Conservation (phyloP, 2,797 vertebrate species). For the Poeciliopsis infans region DNA sequence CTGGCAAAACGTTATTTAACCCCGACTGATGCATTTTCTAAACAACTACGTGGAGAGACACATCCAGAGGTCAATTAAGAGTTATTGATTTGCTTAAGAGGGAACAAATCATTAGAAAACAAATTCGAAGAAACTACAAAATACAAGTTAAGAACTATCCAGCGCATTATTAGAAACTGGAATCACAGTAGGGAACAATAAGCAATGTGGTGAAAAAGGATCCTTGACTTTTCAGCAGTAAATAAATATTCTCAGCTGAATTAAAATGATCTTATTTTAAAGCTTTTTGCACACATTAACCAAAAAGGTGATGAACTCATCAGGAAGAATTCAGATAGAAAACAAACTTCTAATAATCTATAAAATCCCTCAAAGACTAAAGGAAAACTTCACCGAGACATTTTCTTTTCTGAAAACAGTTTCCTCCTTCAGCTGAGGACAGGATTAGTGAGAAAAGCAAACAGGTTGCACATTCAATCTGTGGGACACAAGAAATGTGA, state of each 20-base stretch:
- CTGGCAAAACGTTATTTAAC: neutral
- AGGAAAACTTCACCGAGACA: neutral
- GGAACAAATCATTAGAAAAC: neutral
- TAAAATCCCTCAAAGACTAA: neutral
- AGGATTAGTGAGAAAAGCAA: neutral
- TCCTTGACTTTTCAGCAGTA: neutral
- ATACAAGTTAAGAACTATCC: neutral
- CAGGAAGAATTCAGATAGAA: neutral
- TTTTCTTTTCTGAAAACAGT: neutral
- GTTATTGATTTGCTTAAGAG: neutral
- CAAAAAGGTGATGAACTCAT: neutral
- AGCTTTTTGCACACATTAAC: neutral
- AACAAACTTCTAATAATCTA: neutral
- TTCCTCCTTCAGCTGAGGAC: neutral
- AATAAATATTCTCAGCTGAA: too few relatives aligned
- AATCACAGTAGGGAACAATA: neutral
- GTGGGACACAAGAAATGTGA: neutral
- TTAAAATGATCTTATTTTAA: neutral
- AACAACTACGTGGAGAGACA: neutral
- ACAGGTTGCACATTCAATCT: neutral
- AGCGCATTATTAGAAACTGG: neutral
- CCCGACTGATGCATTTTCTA: neutral
- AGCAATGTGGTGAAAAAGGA: too few relatives aligned
- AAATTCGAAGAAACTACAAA: neutral
- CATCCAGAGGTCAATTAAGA: neutral